Percentiles rank a stretch among this genome's conserved stretches.
These are phyloP conservation scores for Antechinus flavipes DNA, from an alignment of 2,113 vertebrate species.

Conservation along the genomic window DNA sequence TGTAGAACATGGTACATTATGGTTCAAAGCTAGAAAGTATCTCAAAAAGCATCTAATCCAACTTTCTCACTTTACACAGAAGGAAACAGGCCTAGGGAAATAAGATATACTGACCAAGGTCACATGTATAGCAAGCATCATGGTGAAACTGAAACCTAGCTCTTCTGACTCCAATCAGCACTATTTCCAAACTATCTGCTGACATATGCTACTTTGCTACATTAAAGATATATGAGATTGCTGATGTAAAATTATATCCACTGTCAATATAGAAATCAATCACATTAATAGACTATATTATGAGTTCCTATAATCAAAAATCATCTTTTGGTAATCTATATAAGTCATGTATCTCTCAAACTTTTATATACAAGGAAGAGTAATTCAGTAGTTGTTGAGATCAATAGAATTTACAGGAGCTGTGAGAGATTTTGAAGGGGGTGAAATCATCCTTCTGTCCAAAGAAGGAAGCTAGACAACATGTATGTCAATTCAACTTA, in stretches of 20 bases:
- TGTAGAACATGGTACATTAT: too few relatives aligned
- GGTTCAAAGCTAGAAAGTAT: too few relatives aligned
- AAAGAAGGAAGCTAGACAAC: background rate
- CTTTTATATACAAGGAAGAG: background rate
- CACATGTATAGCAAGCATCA: too few relatives aligned
- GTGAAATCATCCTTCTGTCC: background rate
- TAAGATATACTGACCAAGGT: too few relatives aligned
- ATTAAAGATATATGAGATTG: background rate
- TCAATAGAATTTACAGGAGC: background rate
- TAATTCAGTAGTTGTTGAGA: background rate
- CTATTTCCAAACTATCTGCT: background rate
- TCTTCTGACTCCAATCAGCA: background rate
- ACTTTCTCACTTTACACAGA: too few relatives aligned
- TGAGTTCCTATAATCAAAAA: background rate
- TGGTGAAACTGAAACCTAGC: background rate
- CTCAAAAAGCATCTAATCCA: too few relatives aligned
- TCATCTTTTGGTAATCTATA: background rate
- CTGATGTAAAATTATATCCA: background rate
- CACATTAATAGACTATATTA: background rate
- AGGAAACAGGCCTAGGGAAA: too few relatives aligned
- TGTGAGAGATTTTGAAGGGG: background rate
- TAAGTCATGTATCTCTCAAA: background rate
- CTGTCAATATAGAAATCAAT: background rate
- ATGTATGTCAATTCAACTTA: background rate
- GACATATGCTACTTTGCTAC: background rate